Evolutionary conservation across 2,797 vertebrate genomes (phyloP), one percentile per base, ranked within the genome.

Genomic region (Hydrocynus forskahlii): DNA sequence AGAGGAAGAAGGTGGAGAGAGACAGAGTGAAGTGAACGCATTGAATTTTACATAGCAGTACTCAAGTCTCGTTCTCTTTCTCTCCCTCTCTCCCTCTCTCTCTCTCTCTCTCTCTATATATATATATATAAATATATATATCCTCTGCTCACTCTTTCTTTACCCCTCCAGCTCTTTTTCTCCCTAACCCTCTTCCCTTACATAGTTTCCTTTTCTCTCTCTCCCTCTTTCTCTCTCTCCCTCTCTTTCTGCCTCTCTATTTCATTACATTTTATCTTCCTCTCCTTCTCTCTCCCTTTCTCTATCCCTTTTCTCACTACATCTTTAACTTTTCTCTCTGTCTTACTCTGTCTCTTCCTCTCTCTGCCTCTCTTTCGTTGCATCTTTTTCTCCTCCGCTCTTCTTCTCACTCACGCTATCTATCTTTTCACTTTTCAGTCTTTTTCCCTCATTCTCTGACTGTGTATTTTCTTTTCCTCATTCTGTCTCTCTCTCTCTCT

Each of bases 11-110:
- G 74, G 76, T 84, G 74, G 76, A 71, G 75, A 77, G 73, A 82
- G 85, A 72, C 72, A 68, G 80, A 70, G 75, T 76, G 83, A 84
- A 79, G 71, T 78, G 75, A 68, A 64, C 60, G 66, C 74, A 81
- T 50, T 48, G 68, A 64, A 68, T 77, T 50, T n/a, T 50, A 21
- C 38, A 21, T 64, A 54, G 72, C 54, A 55, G 17, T 55, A 2
- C 14, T 2, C 52, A 54, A 54, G 52, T 54, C 0, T n/a, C 54
- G 17, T 43, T 76, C 79, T 72, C 63, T 68, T 62, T 67, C 71
- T 67, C 66, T 70, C 64, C 69, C 9, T 66, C 48, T 73, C 7
- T 74, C 38, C 1, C 71, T 83, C 63, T 59, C 64, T 80, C 75
- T 67, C 50, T n/a, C 5, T 1, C 5, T 17, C 17, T 73, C 57